phyloP scores from a whole-genome alignment of 2,113 vertebrate genomes.

The Sprattus sprattus region DNA sequence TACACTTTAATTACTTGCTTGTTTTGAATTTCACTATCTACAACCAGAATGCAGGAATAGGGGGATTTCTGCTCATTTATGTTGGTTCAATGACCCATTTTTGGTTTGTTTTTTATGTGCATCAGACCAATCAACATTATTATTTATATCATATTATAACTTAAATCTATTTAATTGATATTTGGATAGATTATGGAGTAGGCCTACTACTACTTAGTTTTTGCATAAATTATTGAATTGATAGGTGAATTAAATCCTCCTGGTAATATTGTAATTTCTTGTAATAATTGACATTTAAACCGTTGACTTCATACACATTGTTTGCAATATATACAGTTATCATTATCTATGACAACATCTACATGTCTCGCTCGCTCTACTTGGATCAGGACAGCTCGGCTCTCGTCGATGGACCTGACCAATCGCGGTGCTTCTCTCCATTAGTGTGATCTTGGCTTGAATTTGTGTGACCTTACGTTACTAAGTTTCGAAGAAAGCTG shows the following conservation, averaged over 20 bases:
- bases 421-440: too few relatives aligned
- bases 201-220: too few relatives aligned
- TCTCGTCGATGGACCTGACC: too few relatives aligned
- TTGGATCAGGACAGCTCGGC: too few relatives aligned
- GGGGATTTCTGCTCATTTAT: background rate
- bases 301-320: background rate
- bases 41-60: background rate
- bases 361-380: background rate
- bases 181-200: too few relatives aligned
- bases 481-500: too few relatives aligned
- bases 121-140: background rate
- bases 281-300: background rate
- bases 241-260: too few relatives aligned
- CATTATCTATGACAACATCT: background rate
- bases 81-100: background rate
- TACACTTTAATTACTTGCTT: too few relatives aligned
- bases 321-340: background rate
- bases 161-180: too few relatives aligned
- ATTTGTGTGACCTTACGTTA: too few relatives aligned
- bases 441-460: too few relatives aligned
- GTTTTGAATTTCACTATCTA: background rate
- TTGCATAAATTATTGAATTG: too few relatives aligned
- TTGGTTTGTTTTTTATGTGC: background rate
- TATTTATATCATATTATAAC: background rate
- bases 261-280: background rate